These are phyloP conservation scores for Sericinus montela DNA, from an alignment of 2,888 invertebrate species.

Conservation along the genomic window DNA sequence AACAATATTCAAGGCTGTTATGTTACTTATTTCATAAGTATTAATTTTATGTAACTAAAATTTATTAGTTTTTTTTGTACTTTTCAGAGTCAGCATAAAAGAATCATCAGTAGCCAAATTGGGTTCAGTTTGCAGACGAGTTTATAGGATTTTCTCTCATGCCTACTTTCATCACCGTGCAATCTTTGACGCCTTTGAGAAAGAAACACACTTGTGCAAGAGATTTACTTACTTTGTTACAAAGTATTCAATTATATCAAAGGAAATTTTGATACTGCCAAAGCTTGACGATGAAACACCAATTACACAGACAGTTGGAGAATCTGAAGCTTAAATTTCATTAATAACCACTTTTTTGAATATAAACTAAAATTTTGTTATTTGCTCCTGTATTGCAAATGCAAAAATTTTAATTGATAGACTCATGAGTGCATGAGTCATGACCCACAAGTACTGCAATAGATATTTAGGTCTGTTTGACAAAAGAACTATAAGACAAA, in stretches of 20 bases:
- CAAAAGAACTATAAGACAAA: too few relatives aligned
- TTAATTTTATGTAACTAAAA: too few relatives aligned
- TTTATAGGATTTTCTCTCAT: constrained; percentile 99
- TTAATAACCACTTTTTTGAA: background rate
- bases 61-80: constrained; percentile 4
- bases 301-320: constrained; percentile 72
- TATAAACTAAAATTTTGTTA: background rate
- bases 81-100: constrained; percentile 96
- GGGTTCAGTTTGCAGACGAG: constrained; percentile 98
- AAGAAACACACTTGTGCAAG: constrained; percentile 96
- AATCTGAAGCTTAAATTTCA: constrained; percentile 68
- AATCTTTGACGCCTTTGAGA: constrained; percentile 99
- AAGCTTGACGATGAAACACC: constrained; percentile 90
- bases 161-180: constrained; percentile 98
- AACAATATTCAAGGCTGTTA: too few relatives aligned
- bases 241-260: constrained; percentile 98
- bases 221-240: constrained; percentile 98
- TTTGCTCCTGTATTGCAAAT: background rate
- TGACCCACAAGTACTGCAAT: too few relatives aligned
- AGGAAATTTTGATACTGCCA: constrained; percentile 98
- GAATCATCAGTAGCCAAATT: constrained; percentile 99
- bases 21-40: too few relatives aligned
- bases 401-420: background rate
- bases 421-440: too few relatives aligned
- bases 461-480: too few relatives aligned